Conservation (phyloP, 1,140 invertebrate species). For the Drosophila ercepeae region DNA sequence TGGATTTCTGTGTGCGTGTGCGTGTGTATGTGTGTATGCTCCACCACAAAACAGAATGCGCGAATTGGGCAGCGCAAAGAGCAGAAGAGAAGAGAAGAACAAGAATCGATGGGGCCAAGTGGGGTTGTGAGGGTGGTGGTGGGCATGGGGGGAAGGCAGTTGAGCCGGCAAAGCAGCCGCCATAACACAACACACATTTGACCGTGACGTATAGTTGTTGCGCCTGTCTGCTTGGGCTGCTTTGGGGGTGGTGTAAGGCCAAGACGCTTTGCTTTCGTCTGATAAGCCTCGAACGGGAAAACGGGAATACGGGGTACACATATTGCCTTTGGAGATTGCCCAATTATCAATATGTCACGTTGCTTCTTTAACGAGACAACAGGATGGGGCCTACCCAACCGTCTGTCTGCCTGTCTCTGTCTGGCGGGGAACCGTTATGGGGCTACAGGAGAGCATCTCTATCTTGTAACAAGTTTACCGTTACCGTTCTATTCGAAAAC, state of each 20-base stretch:
- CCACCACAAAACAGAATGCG: conserved; percentile 65
- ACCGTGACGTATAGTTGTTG: conserved; percentile 64
- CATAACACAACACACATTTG: conserved; percentile 42
- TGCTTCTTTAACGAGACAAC: conserved; percentile 29
- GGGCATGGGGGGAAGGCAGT: conserved; percentile 7
- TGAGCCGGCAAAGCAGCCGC: conserved; percentile 54
- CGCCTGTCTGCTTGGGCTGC: conserved; percentile 33
- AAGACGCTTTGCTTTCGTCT: neutral
- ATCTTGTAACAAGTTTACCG: neutral
- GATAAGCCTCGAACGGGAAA: conserved; percentile 24
- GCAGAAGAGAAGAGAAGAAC: conserved; percentile 59
- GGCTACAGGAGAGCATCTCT: conserved; percentile 18
- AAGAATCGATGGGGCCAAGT: conserved; percentile 33
- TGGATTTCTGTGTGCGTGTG: conserved; percentile 25
- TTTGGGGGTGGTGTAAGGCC: neutral
- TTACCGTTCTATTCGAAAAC: too few species aligned
- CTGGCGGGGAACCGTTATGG: conserved; percentile 34
- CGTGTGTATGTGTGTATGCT: conserved; percentile 48
- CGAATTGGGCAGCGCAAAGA: conserved; percentile 56
- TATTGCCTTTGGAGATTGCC: conserved; percentile 41
- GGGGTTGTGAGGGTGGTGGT: neutral
- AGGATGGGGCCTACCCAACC: conserved; percentile 25
- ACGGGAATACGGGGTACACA: conserved; percentile 11
- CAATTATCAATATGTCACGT: conserved; percentile 53
- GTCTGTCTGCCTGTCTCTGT: conserved; percentile 17